Evolutionary conservation across 2,888 invertebrate genomes (phyloP), one percentile per base, ranked within the genome.

Genomic region (Heliconius ismenius): DNA sequence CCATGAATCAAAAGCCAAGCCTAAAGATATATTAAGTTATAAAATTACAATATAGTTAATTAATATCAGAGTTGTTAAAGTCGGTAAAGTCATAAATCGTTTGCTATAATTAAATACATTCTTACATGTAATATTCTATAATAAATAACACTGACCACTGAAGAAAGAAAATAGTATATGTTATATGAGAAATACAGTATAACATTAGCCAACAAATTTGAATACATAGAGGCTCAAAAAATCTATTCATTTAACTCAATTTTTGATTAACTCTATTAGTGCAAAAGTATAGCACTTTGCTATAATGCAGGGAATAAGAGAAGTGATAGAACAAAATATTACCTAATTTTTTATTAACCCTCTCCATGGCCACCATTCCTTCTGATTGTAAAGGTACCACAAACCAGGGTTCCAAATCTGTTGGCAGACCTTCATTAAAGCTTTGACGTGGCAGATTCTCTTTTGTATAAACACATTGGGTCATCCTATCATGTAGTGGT

Each of bases 1-100:
- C 96, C 98, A 98, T 75, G 97, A 96, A 89, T 98, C 98, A 90
- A 99, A 98, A 3, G 98, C 98, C 81, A 99, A 93, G 75, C 99
- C 98, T 84, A 74, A 73, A 18, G 68, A 21, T 18, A 26, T 73
- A 43, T 11, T 28, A 74, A 6, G 4, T 28, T 28, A 32, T 18
- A 67, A 13, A 67, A 7, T n/a, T n/a, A 1, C 4, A n/a, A 13
- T 32, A 58, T 11, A 54, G 21, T 26, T 15, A 26, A 69, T 26
- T 26, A 28, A 68, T 26, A 26, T 6, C 10, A 68, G 24, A 26
- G 7, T 24, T 1, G n/a, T 26, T 26, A 26, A 26, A 26, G 26
- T 26, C 26, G 26, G 26, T 26, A 26, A 26, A 26, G 26, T 26
- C 24, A 24, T 24, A 43, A 43, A 39, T 13, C 21, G 3, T 54